A percentile compares a stretch with the other conserved stretches of the same genome.
phyloP scores from a whole-genome alignment of 1,140 invertebrate species.

The Bombus consobrinus region DNA sequence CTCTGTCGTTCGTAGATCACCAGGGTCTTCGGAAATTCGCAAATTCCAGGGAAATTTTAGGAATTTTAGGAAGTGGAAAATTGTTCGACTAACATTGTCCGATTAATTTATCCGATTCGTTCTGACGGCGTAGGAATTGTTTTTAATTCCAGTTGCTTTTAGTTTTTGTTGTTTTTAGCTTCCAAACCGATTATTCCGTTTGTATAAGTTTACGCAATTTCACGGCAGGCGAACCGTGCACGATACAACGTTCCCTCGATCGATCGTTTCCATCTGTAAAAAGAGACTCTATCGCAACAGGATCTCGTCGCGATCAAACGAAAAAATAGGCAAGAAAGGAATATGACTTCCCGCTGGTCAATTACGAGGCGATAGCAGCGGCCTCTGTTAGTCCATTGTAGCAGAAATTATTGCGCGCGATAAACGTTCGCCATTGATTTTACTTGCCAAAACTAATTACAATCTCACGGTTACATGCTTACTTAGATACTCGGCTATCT shows the following conservation, averaged over 20 bases:
- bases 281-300: not conserved
- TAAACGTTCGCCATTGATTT: conserved; percentile 67
- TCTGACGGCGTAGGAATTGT: too few relatives aligned
- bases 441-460: conserved; percentile 47
- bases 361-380: not conserved
- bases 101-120: not conserved
- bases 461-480: not conserved
- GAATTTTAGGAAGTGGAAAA: not conserved
- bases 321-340: not conserved
- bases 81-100: not conserved
- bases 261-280: too few relatives aligned
- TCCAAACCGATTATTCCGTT: not conserved
- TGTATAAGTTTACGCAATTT: not conserved
- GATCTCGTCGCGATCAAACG: not conserved
- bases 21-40: not conserved
- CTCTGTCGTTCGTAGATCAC: not conserved
- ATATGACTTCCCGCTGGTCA: conserved; percentile 47
- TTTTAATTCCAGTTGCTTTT: too few relatives aligned
- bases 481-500: too few relatives aligned
- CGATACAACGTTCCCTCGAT: not conserved
- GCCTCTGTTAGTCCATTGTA: not conserved
- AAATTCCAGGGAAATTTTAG: not conserved
- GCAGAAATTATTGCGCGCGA: conserved; percentile 69
- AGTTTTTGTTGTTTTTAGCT: not conserved
- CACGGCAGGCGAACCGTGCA: too few relatives aligned